Conservation (phyloP, 2,888 invertebrate species). For the Barypeithes pellucidus region DNA sequence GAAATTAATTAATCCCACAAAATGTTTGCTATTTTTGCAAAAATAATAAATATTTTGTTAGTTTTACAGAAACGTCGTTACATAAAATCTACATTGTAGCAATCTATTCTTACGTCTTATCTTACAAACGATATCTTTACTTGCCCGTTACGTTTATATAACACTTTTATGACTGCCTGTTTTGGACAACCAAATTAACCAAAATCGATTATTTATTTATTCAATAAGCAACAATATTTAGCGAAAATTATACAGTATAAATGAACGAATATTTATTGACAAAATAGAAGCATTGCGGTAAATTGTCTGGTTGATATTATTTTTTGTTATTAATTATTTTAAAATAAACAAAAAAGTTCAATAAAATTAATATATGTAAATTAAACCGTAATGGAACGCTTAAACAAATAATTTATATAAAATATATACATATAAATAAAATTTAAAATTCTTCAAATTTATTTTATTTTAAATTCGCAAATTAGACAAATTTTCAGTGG, state of each 20-base stretch:
- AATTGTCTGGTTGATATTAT: background rate
- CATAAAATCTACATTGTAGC: too few relatives aligned
- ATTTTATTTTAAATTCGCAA: background rate
- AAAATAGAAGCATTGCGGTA: constrained; percentile 1
- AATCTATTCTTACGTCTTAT: too few relatives aligned
- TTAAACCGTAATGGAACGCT: background rate
- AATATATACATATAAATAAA: constrained; percentile 1
- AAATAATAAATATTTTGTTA: too few relatives aligned
- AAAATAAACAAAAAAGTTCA: constrained; percentile 16
- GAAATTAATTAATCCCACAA: too few relatives aligned
- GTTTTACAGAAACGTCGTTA: too few relatives aligned
- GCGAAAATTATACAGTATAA: background rate
- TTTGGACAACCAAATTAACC: too few relatives aligned
- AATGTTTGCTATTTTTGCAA: too few relatives aligned
- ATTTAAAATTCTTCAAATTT: background rate
- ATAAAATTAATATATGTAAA: background rate
- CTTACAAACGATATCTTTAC: too few relatives aligned
- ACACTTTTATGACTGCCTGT: too few relatives aligned
- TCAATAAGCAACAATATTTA: background rate
- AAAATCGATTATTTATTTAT: background rate
- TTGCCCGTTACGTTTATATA: too few relatives aligned
- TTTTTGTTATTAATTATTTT: background rate
- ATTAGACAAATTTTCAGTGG: background rate
- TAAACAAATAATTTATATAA: background rate
- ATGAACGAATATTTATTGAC: background rate